Evolutionary conservation across 2,113 vertebrate genomes (phyloP), one percentile per base, ranked within the genome.

Genomic region (Sceloporus undulatus): DNA sequence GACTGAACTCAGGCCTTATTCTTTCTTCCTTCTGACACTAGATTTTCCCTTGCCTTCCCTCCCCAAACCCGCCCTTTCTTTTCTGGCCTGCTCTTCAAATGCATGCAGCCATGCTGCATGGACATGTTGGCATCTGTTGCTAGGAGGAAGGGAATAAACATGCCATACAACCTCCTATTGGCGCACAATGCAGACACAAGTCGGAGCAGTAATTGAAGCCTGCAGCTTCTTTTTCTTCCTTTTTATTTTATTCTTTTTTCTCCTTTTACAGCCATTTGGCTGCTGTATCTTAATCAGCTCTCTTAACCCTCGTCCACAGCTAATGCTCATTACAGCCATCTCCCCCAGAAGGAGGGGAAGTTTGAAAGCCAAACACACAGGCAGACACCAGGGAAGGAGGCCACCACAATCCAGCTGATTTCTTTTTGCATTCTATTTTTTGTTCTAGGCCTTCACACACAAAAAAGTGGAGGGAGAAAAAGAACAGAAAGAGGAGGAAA

Each of bases 131-230:
- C 87, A 88, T 85, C 16, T 73, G 92, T 91, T 88, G 94, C 95
- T 88, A 91, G 88, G 91, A 92, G 48, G 88, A 83, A 74, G 40
- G 92, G 82, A 90, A 92, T 86, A 91, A 95, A 94, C 93, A 92
- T 71, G 82, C 91, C 82, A 54, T 82, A 87, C 91, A 82, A 14
- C 89, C 84, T 86, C 90, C 90, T 79, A 77, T 86, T 4, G 84
- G 85, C 59, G 62, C 85, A 74, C 83, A 71, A 27, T 54, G 68
- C 79, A 40, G 82, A 80, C 23, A 78, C 87, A 87, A 81, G 80
- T 88, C 89, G 56, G 78, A n/a, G 71, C 56, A 77, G 42, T 10
- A 82, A 85, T n/a, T 52, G 78, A 71, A 78, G 84, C 59, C 56
- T 56, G 42, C 76, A 62, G 11, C 8, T 54, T 25, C 7, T 14